Percentiles rank a stretch among this genome's conserved stretches.
Evolutionary conservation across 2,888 invertebrate genomes (phyloP).

Genomic region (Ectobius pallidus): DNA sequence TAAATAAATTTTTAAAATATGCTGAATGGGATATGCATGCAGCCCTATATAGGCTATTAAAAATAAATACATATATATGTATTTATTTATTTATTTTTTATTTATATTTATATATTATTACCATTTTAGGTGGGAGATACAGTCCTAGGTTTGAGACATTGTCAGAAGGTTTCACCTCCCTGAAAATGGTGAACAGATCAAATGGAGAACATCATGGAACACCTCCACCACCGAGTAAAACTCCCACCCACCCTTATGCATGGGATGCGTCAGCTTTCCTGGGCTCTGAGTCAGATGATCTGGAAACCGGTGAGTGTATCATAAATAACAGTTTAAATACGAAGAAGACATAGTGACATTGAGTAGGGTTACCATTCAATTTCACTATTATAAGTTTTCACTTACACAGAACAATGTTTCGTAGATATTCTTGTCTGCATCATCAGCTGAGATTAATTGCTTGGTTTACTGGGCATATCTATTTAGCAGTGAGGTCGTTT

Average conservation of each 20-base stretch:
- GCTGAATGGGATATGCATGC: too few relatives aligned
- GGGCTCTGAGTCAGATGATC: constrained; percentile 38
- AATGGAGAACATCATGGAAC: constrained; percentile 50
- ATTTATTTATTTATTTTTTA: too few relatives aligned
- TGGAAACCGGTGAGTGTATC: constrained; percentile 36
- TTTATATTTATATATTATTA: too few relatives aligned
- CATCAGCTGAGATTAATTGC: too few relatives aligned
- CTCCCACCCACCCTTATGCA: constrained; percentile 65
- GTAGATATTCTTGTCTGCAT: too few relatives aligned
- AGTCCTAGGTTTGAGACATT: constrained; percentile 73
- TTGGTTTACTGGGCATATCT: too few relatives aligned
- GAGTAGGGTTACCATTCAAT: too few relatives aligned
- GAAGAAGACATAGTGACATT: not conserved
- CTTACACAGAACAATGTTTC: too few relatives aligned
- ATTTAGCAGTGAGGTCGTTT: too few relatives aligned
- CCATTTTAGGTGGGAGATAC: constrained; percentile 70
- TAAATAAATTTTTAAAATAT: too few relatives aligned
- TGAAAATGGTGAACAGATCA: constrained; percentile 66
- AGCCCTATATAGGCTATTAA: too few relatives aligned
- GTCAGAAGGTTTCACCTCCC: constrained; percentile 69
- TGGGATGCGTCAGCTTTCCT: constrained; percentile 58
- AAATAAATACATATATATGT: too few relatives aligned
- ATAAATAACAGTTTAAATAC: not conserved
- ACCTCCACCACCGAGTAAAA: constrained; percentile 59
- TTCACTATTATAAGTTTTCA: not conserved